Evolutionary conservation across 2,888 invertebrate genomes (phyloP).

Genomic region (Drosophila nigricruria): DNA sequence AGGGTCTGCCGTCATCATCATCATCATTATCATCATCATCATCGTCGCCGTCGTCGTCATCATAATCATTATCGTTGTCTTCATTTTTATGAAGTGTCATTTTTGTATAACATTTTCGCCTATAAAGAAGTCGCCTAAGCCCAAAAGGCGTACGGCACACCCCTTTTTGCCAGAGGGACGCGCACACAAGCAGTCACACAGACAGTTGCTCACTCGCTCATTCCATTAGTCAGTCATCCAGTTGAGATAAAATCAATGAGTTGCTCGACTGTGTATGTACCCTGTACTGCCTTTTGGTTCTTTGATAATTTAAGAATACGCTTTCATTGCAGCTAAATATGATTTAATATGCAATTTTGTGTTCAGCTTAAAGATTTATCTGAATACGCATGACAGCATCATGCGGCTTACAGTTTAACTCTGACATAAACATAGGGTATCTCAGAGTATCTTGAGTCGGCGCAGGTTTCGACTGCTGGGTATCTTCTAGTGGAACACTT

Average conservation of each 20-base stretch:
- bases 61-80: constrained; percentile 71
- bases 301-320: neutral
- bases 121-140: constrained; percentile 66
- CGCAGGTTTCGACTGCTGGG: neutral
- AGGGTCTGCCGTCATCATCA: constrained; percentile 8
- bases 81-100: constrained; percentile 78
- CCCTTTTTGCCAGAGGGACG: constrained; percentile 39
- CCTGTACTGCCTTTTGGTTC: constrained; percentile 3
- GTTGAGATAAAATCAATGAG: constrained; percentile 6
- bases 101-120: constrained; percentile 74
- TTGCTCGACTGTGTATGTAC: constrained; percentile 1
- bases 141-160: constrained; percentile 47
- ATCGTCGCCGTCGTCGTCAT: constrained; percentile 37
- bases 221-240: constrained; percentile 34
- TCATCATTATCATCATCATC: constrained; percentile 29
- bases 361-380: neutral
- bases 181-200: constrained; percentile 5
- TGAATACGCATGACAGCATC: neutral
- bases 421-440: neutral
- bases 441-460: neutral
- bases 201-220: constrained; percentile 28
- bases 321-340: neutral
- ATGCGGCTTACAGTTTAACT: too few relatives aligned
- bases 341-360: neutral
- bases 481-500: neutral